These are phyloP conservation scores for Chaetorhynchus papuensis DNA, from an alignment of 2,113 vertebrate genomes.

Conservation along the genomic window DNA sequence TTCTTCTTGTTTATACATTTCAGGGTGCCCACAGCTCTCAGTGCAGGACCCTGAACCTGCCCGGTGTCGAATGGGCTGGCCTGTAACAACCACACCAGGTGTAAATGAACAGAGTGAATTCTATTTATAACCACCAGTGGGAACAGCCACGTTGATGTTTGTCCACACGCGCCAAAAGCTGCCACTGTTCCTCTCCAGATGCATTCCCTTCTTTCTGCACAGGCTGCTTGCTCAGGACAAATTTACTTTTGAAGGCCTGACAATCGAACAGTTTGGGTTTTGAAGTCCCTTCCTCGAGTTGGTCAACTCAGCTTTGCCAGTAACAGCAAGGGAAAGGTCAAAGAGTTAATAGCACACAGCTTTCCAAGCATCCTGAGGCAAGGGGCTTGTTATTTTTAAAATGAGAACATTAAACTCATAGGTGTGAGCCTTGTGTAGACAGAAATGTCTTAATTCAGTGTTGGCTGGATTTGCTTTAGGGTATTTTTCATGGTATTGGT, in stretches of 20 bases:
- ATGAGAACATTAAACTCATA: neutral
- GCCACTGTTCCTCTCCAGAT: neutral
- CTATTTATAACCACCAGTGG: neutral
- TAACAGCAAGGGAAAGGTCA: neutral
- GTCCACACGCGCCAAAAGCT: rapidly evolving
- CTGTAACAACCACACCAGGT: neutral
- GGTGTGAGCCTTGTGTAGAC: neutral
- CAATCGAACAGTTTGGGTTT: neutral
- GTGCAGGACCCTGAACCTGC: neutral
- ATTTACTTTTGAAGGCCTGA: neutral
- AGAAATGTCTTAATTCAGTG: neutral
- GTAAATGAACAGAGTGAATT: neutral
- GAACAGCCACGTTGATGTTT: neutral
- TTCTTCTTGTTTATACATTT: neutral
- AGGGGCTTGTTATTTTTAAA: neutral
- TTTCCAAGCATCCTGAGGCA: neutral
- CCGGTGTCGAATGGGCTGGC: neutral
- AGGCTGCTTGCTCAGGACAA: neutral
- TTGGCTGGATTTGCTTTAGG: neutral
- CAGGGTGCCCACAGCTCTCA: neutral
- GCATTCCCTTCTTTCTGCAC: neutral
- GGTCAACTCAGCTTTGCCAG: neutral
- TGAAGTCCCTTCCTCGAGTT: neutral
- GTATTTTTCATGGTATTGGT: neutral
- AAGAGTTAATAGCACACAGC: neutral